Percentiles rank a stretch among this genome's conserved stretches.
These are phyloP conservation scores for Sebastes elongatus DNA, from an alignment of 2,797 vertebrate species.

Conservation along the genomic window DNA sequence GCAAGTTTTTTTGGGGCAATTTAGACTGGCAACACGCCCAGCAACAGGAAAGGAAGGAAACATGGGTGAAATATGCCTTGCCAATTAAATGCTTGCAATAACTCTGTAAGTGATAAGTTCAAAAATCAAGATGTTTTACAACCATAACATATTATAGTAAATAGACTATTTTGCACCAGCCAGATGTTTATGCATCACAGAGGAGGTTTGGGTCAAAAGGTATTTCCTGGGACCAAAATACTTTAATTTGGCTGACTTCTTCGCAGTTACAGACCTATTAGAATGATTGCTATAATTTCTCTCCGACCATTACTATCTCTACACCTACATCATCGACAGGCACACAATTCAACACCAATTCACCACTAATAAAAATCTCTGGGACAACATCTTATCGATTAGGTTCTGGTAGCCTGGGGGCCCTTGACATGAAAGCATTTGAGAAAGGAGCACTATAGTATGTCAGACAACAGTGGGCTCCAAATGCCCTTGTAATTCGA, in stretches of 20 bases:
- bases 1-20: slow-evolving; percentile 55
- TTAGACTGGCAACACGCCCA: slow-evolving; percentile 25
- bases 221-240: slow-evolving; percentile 21
- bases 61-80: slow-evolving; percentile 23
- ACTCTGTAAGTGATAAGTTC: slow-evolving; percentile 5
- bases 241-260: slow-evolving; percentile 53
- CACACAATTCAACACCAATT: slow-evolving; percentile 74
- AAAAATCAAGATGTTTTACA: slow-evolving; percentile 23
- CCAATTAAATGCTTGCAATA: slow-evolving; percentile 13
- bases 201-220: slow-evolving; percentile 1
- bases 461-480: slow-evolving; percentile 60
- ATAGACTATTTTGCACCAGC: slow-evolving; percentile 5
- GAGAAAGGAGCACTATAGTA: slow-evolving; percentile 44
- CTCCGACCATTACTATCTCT: slow-evolving; percentile 42
- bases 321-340: slow-evolving; percentile 66
- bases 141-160: slow-evolving; percentile 6
- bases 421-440: slow-evolving; percentile 59
- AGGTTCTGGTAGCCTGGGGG: slow-evolving; percentile 47
- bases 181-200: slow-evolving; percentile 26
- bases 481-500: slow-evolving; percentile 76
- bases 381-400: slow-evolving; percentile 70
- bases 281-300: slow-evolving; percentile 61
- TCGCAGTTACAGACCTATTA: slow-evolving; percentile 54
- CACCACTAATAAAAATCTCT: slow-evolving; percentile 70
- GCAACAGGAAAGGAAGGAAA: not conserved